Conservation (phyloP, 2,888 invertebrate species). For the Mongoloraphidia duomilia region DNA sequence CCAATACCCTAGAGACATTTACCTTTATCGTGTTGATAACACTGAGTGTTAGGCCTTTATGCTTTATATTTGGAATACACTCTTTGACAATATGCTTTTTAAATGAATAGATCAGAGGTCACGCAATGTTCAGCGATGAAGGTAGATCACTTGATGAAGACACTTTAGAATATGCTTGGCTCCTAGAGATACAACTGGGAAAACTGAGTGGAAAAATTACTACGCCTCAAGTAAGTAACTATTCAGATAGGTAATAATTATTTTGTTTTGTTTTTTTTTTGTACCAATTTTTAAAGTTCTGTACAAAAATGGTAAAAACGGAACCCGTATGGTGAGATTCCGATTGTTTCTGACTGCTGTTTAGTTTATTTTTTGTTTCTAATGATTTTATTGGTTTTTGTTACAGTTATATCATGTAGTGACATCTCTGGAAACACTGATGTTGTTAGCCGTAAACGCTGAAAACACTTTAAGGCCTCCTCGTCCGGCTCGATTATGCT, state of each 20-base stretch:
- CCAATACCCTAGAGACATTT: not conserved
- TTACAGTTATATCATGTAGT: slow-evolving; percentile 65
- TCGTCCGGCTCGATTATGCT: slow-evolving; percentile 60
- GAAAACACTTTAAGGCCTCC: slow-evolving; percentile 85
- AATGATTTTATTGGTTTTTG: not conserved
- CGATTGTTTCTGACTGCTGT: too few species aligned
- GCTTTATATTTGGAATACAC: slow-evolving; percentile 3
- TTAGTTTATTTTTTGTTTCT: not conserved
- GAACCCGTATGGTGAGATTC: too few species aligned
- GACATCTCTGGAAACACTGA: slow-evolving; percentile 76
- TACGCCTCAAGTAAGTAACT: slow-evolving; percentile 48
- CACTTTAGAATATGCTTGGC: slow-evolving; percentile 94
- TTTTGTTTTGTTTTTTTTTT: not conserved
- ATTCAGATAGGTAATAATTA: too few species aligned
- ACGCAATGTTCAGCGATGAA: slow-evolving; percentile 91
- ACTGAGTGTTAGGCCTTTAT: slow-evolving; percentile 5
- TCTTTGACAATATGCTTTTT: slow-evolving; percentile 1
- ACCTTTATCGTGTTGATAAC: not conserved
- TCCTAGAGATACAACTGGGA: slow-evolving; percentile 87
- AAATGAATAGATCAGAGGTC: slow-evolving; percentile 61
- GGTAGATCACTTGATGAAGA: slow-evolving; percentile 83
- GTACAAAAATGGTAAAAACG: too few species aligned
- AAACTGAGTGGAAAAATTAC: slow-evolving; percentile 86
- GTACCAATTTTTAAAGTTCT: not conserved
- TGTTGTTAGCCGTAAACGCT: slow-evolving; percentile 69